Conservation (phyloP, 2,888 invertebrate genomes). For the Rutpela maculata region DNA sequence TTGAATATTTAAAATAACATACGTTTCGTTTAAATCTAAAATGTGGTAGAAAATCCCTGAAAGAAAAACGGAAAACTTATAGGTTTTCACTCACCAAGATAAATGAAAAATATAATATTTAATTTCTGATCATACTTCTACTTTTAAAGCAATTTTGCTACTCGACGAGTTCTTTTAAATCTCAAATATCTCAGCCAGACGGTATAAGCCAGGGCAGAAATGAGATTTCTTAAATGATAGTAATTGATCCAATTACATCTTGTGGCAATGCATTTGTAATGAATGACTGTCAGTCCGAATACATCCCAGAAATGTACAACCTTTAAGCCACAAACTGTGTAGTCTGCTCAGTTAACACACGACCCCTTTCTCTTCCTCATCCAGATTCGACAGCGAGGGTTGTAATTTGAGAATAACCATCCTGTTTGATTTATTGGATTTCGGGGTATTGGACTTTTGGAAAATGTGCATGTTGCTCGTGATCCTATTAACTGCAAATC, state of each 20-base stretch:
- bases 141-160: no score
- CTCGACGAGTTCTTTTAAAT: neutral
- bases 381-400: conserved; percentile 19
- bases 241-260: neutral
- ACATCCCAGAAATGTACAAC: neutral
- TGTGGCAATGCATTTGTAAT: neutral
- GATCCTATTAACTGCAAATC: neutral
- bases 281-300: neutral
- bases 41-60: no score
- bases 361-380: conserved; percentile 7
- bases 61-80: no score
- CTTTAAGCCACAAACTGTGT: neutral
- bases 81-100: no score
- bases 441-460: conserved; percentile 20
- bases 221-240: no score
- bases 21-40: no score
- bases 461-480: neutral
- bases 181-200: no score
- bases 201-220: no score
- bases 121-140: no score
- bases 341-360: neutral
- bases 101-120: no score
- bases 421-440: conserved; percentile 36
- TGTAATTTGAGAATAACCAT: conserved; percentile 24
- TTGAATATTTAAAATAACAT: no score